A percentile compares a stretch with the other conserved stretches of the same genome.
These are phyloP conservation scores for Coenonympha arcania DNA, from an alignment of 2,888 invertebrate species.

Conservation along the genomic window DNA sequence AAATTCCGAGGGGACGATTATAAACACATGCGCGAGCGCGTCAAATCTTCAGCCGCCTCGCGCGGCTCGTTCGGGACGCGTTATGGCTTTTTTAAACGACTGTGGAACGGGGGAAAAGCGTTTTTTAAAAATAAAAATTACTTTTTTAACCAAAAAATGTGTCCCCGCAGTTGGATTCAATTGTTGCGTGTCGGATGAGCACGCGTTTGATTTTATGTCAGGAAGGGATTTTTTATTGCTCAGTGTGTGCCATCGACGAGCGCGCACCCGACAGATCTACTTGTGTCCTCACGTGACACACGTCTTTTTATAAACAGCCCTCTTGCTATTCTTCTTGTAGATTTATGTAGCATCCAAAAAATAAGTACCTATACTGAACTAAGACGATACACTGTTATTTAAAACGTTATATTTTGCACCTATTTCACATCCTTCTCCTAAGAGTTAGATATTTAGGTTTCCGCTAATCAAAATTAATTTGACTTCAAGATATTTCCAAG, in stretches of 20 bases:
- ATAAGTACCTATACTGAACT: no score
- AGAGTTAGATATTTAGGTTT: no score
- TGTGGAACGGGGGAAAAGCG: conserved; percentile 57
- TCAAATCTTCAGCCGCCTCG: conserved; percentile 74
- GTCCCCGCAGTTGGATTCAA: conserved; percentile 67
- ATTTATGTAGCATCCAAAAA: conserved; percentile 2
- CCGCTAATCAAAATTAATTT: not conserved
- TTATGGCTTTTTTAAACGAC: conserved; percentile 70
- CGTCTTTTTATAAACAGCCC: conserved; percentile 27
- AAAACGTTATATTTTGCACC: no score
- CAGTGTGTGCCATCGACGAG: conserved; percentile 56
- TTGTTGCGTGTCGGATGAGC: conserved; percentile 75
- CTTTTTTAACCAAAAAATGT: conserved; percentile 66
- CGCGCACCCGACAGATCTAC: conserved; percentile 19
- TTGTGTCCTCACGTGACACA: conserved; percentile 23
- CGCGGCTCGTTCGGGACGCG: conserved; percentile 55
- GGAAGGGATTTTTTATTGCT: conserved; percentile 68
- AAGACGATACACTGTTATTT: not conserved
- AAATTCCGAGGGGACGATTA: conserved; percentile 70
- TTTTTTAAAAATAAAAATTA: conserved; percentile 69
- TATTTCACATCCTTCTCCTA: no score
- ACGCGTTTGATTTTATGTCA: conserved; percentile 68
- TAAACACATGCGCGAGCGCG: conserved; percentile 74
- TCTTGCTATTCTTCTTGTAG: conserved; percentile 16
- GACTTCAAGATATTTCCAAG: no score